These are phyloP conservation scores for Cranoglanis bouderius DNA, from an alignment of 2,113 vertebrate genomes.

Conservation along the genomic window DNA sequence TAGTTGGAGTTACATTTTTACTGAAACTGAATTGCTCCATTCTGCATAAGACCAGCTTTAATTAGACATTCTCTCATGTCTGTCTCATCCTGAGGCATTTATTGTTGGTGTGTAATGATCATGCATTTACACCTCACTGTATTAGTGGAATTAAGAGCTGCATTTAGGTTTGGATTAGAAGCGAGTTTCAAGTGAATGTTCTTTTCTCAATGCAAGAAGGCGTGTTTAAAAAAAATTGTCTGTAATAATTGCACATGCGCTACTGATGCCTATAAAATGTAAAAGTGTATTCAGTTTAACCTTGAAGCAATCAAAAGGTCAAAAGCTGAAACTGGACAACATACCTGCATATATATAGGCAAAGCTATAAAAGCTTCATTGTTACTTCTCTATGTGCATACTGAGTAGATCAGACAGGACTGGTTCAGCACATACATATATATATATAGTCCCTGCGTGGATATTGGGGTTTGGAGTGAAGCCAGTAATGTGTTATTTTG, in stretches of 20 bases:
- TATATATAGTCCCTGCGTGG: constrained; percentile 26
- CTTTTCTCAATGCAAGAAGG: background rate
- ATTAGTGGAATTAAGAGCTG: background rate
- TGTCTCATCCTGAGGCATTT: background rate
- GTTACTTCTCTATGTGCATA: background rate
- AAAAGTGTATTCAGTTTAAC: background rate
- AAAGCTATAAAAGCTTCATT: constrained; percentile 18
- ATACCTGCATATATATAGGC: background rate
- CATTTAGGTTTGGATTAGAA: background rate
- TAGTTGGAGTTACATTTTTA: background rate
- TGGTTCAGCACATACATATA: constrained; percentile 12
- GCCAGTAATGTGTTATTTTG: constrained; percentile 34
- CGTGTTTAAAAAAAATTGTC: background rate
- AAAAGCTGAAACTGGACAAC: background rate
- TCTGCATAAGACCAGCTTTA: background rate
- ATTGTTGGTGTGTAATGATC: background rate
- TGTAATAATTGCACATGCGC: background rate
- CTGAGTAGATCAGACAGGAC: background rate
- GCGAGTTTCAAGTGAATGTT: background rate
- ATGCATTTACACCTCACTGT: background rate
- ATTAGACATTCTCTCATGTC: background rate
- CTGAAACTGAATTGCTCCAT: background rate
- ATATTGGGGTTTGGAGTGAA: constrained; percentile 36
- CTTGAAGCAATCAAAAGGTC: too few relatives aligned
- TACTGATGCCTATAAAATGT: background rate